Evolutionary conservation across 2,113 vertebrate species (phyloP), one percentile per base, ranked within the genome.

Genomic region (Catharus minimus): DNA sequence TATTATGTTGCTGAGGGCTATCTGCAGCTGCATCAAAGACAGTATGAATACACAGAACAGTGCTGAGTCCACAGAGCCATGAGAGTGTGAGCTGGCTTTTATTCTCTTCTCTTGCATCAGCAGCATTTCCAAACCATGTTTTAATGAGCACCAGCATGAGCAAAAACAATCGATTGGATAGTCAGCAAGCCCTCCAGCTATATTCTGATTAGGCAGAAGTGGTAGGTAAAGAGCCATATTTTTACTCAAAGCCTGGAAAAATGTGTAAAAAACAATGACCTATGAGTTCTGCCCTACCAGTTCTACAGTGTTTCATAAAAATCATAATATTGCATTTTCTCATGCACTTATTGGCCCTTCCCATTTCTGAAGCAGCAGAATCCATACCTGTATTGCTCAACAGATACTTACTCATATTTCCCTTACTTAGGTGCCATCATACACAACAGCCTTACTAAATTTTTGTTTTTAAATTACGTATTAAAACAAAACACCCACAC

Each of bases 21-120:
- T 89, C 90, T 94, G 60, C 76, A 86, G 75, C 83, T 76, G 49
- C 75, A 91, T 89, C 81, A 89, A 68, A 62, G 61, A 33, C 33
- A 32, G 49, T 16, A 28, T 72, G 84, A 94, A 87, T 87, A 82
- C 47, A 74, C 36, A 88, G 60, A 92, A 88, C 55, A 78, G 38
- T 83, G 93, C 92, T 91, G 94, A 95, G 82, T 69, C 55, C 73
- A 94, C 93, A 92, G 43, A 91, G 68, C 52, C 68, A 86, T 9
- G 36, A 88, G 36, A 77, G 60, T 1, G 0, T 74, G 72, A 94
- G 64, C 75, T 89, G 56, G 79, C 75, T 95, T 96, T 89, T 91
- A 88, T 89, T 89, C 58, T 91, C 66, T 82, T 80, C 60, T 58
- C 56, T 77, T 71, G 78, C 85, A 91, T 91, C 88, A 86, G 91